Percentiles rank a stretch among this genome's conserved stretches.
phyloP scores from a whole-genome alignment of 2,797 vertebrate genomes.

The Lepus oiostolus region DNA sequence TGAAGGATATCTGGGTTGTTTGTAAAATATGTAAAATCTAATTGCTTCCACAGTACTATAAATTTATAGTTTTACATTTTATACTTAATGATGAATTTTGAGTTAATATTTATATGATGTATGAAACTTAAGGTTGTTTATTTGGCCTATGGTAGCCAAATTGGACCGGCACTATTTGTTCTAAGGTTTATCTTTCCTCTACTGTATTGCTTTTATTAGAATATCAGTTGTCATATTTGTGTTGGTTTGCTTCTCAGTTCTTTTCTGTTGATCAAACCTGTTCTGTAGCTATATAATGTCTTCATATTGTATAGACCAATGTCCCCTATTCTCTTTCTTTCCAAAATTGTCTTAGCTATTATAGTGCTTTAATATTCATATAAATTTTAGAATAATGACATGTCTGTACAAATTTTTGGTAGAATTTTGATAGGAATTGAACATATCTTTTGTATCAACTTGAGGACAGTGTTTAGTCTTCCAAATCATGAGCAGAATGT shows the following conservation, averaged over 20 bases:
- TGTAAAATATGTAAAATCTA: conserved; percentile 4
- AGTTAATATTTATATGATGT: conserved; percentile 37
- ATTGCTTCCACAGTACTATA: neutral
- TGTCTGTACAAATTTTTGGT: neutral
- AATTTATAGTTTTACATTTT: conserved; percentile 33
- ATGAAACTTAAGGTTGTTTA: neutral
- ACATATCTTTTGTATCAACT: neutral
- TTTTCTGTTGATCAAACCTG: neutral
- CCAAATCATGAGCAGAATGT: neutral
- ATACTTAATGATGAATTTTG: neutral
- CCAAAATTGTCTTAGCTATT: conserved; percentile 41
- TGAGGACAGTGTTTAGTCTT: neutral
- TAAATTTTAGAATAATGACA: neutral
- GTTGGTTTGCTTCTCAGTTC: neutral
- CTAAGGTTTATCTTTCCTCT: neutral
- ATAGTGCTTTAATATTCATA: neutral
- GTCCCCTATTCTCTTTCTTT: neutral
- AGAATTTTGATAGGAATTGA: conserved; percentile 51
- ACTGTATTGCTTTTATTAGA: neutral
- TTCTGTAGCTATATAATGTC: neutral
- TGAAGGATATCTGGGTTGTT: neutral
- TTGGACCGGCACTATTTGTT: neutral
- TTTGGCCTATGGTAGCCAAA: neutral
- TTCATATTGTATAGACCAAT: neutral
- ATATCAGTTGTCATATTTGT: neutral